These are phyloP conservation scores for Quiscalus mexicanus DNA, from an alignment of 2,113 vertebrate species.

Conservation along the genomic window DNA sequence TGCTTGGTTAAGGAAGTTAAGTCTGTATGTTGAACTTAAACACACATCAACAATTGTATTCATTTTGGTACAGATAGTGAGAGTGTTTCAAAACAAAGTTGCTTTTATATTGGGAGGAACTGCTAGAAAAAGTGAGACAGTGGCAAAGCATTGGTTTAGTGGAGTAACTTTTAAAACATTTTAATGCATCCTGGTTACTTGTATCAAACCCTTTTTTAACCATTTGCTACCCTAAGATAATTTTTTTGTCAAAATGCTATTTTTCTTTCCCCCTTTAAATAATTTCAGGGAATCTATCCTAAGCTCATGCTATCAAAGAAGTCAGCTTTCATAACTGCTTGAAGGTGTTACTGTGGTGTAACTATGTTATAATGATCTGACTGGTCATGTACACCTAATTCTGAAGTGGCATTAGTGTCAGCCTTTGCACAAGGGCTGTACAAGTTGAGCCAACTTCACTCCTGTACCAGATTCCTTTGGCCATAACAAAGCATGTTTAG, in stretches of 20 bases:
- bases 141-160: not conserved
- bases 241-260: not conserved
- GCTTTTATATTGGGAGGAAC: not conserved
- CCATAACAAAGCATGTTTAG: not conserved
- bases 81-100: not conserved
- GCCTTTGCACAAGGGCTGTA: not conserved
- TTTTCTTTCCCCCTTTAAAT: not conserved
- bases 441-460: not conserved
- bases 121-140: not conserved
- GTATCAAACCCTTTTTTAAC: not conserved
- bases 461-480: not conserved
- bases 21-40: not conserved
- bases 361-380: accelerated
- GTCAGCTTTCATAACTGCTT: not conserved
- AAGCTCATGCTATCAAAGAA: not conserved
- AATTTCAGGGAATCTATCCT: not conserved
- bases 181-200: not conserved
- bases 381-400: not conserved
- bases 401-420: not conserved
- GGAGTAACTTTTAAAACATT: not conserved
- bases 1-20: not conserved
- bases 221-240: not conserved
- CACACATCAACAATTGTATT: not conserved
- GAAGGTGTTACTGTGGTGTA: not conserved
- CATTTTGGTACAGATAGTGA: not conserved